Base-by-base conservation (phyloP, 1,140 invertebrate species). In the Psilanteris sp. region DNA sequence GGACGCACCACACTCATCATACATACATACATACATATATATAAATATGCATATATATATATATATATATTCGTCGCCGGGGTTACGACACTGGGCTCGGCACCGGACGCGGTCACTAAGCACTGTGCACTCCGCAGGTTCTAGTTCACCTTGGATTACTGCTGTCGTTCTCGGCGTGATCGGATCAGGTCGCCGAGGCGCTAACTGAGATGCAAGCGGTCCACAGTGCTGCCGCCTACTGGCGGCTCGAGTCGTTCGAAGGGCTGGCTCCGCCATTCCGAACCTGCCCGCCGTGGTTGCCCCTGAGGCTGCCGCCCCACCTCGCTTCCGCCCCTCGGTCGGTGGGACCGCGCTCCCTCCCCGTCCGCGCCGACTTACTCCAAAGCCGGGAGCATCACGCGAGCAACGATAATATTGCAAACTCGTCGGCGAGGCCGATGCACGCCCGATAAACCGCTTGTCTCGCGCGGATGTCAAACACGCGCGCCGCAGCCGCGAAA, bases 201-300 rank as follows among this genome's bases (percentile, higher is more conserved):
- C 68, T 44, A 70, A 74, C 78, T 78, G 83, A 84, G 85, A 85
- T 85, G 82, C 83, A 82, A 83, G 79, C 84, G 79, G 79, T 78
- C 77, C 85, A 83, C 86, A 87, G 87, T 88, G 87, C 87, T 88
- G 87, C 87, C 86, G 85, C 82, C 87, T 88, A 88, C 86, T 88
- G 87, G 85, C 43, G 64, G 62, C 62, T 73, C 68, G 50, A 24
- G 31, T 75, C 74, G 73, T 76, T 79, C 67, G 68, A 44, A 34
- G 74, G 76, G 57, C 46, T 44, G 34, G 34, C 37, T 48, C 48
- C 34, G 43, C 48, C 27, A 46, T 59, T 24, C 13, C 41, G 36
- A 59, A 67, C 37, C 50, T 48, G 50, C 43, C 34, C 44, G 66
- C 27, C 55, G 36, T 54, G 41, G 15, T 62, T 48, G 13, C 57